Evolutionary conservation across 2,797 vertebrate species (phyloP).

Genomic region (Megalops cyprinoides): DNA sequence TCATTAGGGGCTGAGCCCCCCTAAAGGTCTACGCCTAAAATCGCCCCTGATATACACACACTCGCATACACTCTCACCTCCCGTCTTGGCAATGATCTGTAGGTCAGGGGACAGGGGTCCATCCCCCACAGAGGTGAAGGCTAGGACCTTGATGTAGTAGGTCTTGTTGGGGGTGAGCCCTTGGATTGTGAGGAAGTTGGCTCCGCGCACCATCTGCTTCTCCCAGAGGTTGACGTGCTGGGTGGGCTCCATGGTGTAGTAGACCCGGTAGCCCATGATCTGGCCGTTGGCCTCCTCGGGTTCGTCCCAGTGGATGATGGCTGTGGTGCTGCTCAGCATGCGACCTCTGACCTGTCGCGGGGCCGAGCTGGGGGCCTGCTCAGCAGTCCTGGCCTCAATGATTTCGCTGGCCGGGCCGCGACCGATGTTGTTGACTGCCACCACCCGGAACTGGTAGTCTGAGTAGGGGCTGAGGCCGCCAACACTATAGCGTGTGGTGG

Average conservation of each 20-base stretch:
- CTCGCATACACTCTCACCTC: slow-evolving; percentile 77
- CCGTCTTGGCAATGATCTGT: slow-evolving; percentile 97
- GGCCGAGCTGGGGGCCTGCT: slow-evolving; percentile 95
- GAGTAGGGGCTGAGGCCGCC: slow-evolving; percentile 97
- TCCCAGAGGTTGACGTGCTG: slow-evolving; percentile 95
- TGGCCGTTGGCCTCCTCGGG: slow-evolving; percentile 97
- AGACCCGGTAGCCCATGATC: slow-evolving; percentile 96
- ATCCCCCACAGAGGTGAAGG: slow-evolving; percentile 98
- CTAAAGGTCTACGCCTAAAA: no score
- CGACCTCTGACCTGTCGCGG: slow-evolving; percentile 93
- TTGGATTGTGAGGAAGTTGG: slow-evolving; percentile 92
- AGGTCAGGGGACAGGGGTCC: slow-evolving; percentile 95
- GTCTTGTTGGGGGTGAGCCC: slow-evolving; percentile 93
- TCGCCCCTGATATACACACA: slow-evolving; percentile 29
- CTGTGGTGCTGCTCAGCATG: slow-evolving; percentile 96
- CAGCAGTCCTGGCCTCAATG: slow-evolving; percentile 91
- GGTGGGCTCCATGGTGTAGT: slow-evolving; percentile 90
- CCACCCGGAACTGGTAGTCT: slow-evolving; percentile 93
- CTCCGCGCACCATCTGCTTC: slow-evolving; percentile 94
- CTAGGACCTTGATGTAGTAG: slow-evolving; percentile 94
- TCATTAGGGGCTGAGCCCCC: no score
- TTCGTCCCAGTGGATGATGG: slow-evolving; percentile 97
- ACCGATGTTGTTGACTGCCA: slow-evolving; percentile 96
- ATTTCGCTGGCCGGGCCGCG: slow-evolving; percentile 91
- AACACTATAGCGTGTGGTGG: slow-evolving; percentile 97